A percentile compares a stretch with the other conserved stretches of the same genome.
Conservation (phyloP, 1,140 invertebrate genomes). For the Ostrea edulis region DNA sequence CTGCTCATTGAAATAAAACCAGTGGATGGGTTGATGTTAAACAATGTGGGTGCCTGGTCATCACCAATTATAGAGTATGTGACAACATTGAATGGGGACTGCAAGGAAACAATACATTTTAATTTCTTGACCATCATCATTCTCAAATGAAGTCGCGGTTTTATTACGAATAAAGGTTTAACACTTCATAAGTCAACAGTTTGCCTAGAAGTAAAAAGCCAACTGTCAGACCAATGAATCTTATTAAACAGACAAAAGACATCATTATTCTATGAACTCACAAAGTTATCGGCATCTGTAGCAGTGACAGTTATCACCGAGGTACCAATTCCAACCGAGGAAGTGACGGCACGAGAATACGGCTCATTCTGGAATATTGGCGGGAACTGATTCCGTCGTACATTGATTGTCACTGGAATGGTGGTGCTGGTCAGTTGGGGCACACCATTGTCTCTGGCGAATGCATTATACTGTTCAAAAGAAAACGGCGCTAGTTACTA, state of each 20-base stretch:
- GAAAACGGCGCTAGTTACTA: too few species aligned
- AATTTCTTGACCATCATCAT: too few species aligned
- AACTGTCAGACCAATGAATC: background rate
- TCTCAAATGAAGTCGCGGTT: too few species aligned
- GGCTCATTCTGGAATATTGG: constrained; percentile 63
- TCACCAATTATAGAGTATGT: constrained; percentile 65
- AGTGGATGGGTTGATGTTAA: constrained; percentile 53
- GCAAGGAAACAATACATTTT: background rate
- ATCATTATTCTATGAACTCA: constrained; percentile 32
- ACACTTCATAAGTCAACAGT: too few species aligned
- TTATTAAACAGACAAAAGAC: background rate
- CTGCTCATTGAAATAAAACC: constrained; percentile 49
- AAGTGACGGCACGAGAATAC: constrained; percentile 52
- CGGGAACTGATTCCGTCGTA: constrained; percentile 63
- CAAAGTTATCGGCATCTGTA: constrained; percentile 62
- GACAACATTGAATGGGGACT: constrained; percentile 62
- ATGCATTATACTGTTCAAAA: constrained; percentile 58
- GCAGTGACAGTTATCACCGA: constrained; percentile 59
- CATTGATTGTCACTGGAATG: constrained; percentile 61
- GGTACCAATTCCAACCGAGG: background rate
- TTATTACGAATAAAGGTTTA: too few species aligned
- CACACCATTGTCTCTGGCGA: constrained; percentile 73
- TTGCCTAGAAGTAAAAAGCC: too few species aligned
- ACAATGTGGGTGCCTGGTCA: constrained; percentile 57
- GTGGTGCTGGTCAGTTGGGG: constrained; percentile 37